These are phyloP conservation scores for Takifugu rubripes DNA, from an alignment of 2,797 vertebrate genomes.

Conservation along the genomic window DNA sequence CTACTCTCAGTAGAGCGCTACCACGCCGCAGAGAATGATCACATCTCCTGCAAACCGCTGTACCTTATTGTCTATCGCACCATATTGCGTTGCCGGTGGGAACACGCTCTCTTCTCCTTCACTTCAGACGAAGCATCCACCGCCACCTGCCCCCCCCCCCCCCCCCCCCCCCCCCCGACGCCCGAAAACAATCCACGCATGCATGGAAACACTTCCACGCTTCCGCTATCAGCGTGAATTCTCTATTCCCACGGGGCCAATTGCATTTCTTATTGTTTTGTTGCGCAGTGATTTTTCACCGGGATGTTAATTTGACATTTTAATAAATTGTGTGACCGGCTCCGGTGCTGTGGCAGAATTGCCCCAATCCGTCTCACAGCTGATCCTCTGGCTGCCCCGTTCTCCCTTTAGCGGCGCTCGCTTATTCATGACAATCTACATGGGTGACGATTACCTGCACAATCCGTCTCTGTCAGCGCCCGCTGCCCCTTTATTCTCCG, in stretches of 20 bases:
- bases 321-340: constrained; percentile 77
- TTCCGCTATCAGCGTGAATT: constrained; percentile 57
- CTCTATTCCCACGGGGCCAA: constrained; percentile 63
- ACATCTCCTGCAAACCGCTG: constrained; percentile 46
- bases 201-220: constrained; percentile 37
- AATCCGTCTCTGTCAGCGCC: constrained; percentile 66
- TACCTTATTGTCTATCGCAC: constrained; percentile 35
- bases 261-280: constrained; percentile 73
- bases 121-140: constrained; percentile 33
- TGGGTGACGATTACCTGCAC: constrained; percentile 75
- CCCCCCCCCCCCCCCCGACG: constrained; percentile 2
- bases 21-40: constrained; percentile 42
- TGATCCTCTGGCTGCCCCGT: constrained; percentile 67
- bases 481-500: constrained; percentile 50
- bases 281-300: constrained; percentile 75
- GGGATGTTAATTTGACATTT: constrained; percentile 81
- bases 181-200: constrained; percentile 47
- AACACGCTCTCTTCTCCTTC: constrained; percentile 43
- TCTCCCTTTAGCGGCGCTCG: constrained; percentile 61
- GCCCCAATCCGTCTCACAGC: constrained; percentile 78
- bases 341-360: constrained; percentile 69
- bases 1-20: constrained; percentile 47
- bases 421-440: constrained; percentile 79
- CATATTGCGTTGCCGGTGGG: constrained; percentile 55
- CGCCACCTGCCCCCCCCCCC: not conserved